Percentiles rank a stretch among this genome's conserved stretches.
phyloP scores from a whole-genome alignment of 2,797 vertebrate species.

The Heteromormyrus szaboi region DNA sequence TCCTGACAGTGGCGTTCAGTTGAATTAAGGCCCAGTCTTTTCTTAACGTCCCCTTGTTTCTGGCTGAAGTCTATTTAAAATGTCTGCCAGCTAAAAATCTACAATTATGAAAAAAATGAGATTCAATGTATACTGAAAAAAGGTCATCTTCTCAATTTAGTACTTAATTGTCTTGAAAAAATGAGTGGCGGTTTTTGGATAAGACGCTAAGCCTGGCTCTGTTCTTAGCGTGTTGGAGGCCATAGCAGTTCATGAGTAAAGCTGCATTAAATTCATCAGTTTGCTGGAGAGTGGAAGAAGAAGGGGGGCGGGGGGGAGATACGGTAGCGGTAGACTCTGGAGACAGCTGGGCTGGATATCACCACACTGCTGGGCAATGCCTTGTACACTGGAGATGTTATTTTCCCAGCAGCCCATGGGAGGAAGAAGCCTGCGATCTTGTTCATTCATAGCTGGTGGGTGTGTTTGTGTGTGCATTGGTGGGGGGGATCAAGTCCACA shows the following conservation, averaged over 20 bases:
- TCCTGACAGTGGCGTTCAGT: not conserved
- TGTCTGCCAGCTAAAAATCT: not conserved
- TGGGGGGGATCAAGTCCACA: constrained; percentile 2
- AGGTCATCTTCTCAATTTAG: not conserved
- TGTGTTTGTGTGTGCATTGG: not conserved
- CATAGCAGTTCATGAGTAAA: constrained; percentile 49
- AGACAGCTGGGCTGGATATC: constrained; percentile 54
- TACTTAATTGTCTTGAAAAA: constrained; percentile 10
- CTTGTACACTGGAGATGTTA: constrained; percentile 46
- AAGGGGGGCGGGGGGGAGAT: constrained; percentile 12
- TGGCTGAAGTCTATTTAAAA: not conserved
- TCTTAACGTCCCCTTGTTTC: not conserved
- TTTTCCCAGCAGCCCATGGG: constrained; percentile 9
- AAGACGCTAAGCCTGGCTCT: constrained; percentile 26
- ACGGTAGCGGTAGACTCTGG: constrained; percentile 45
- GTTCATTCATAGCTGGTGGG: constrained; percentile 7
- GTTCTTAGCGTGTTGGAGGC: constrained; percentile 46
- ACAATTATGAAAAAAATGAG: not conserved
- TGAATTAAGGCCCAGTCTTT: not conserved
- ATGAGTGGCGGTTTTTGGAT: not conserved
- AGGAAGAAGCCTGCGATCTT: not conserved
- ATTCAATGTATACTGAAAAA: not conserved
- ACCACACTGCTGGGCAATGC: constrained; percentile 60
- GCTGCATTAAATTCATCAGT: constrained; percentile 52
- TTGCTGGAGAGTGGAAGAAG: constrained; percentile 24